Evolutionary conservation across 2,113 vertebrate genomes (phyloP).

Genomic region (Sphyrna mokarran): DNA sequence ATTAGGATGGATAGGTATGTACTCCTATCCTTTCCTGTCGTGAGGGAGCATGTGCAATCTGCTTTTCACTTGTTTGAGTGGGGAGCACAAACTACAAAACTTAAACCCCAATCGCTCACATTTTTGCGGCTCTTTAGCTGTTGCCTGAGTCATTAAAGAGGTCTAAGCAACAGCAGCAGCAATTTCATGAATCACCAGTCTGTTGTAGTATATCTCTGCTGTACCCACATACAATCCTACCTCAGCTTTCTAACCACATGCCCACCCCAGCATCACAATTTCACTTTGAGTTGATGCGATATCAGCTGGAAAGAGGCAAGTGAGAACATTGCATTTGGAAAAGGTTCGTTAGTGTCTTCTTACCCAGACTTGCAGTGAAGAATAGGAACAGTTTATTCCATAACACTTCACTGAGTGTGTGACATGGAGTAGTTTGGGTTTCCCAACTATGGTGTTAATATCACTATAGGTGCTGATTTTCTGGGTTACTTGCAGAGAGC

Average conservation of each 20-base stretch:
- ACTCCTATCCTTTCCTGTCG: neutral
- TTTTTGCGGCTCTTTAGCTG: neutral
- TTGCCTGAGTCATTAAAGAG: neutral
- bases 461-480: neutral
- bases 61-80: conserved; percentile 10
- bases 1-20: neutral
- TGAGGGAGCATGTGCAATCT: neutral
- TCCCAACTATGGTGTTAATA: neutral
- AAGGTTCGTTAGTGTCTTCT: neutral
- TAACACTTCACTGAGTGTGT: neutral
- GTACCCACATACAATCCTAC: neutral
- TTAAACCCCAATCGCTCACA: neutral
- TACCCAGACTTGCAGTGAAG: neutral
- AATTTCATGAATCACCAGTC: neutral
- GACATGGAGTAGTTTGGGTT: neutral
- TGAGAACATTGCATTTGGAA: neutral
- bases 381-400: neutral
- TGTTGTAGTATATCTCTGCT: neutral
- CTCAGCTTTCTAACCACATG: neutral
- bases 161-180: neutral
- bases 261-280: neutral
- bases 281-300: neutral
- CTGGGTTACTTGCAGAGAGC: neutral
- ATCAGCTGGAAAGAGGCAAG: neutral
- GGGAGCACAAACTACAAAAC: neutral